Evolutionary conservation across 2,113 vertebrate genomes (phyloP).

Genomic region (Galbula dea): DNA sequence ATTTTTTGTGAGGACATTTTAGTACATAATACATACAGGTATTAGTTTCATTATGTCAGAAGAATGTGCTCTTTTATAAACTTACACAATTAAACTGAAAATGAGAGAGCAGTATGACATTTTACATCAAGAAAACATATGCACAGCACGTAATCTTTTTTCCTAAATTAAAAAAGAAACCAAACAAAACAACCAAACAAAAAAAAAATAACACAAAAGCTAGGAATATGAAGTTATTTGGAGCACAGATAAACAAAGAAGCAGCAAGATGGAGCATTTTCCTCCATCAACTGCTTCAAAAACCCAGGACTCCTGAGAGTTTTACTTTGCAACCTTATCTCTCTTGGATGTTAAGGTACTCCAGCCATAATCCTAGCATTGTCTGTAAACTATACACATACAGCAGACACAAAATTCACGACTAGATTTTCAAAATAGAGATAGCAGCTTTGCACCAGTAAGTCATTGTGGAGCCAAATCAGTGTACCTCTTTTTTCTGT

Average conservation of each 20-base stretch:
- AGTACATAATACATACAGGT: neutral
- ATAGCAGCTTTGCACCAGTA: neutral
- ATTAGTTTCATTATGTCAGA: neutral
- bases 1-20: too few species aligned
- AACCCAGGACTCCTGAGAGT: neutral
- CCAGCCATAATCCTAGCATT: neutral
- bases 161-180: neutral
- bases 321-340: neutral
- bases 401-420: neutral
- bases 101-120: neutral
- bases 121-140: neutral
- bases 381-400: neutral
- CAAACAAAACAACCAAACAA: neutral
- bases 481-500: neutral
- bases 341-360: neutral
- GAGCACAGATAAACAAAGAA: neutral
- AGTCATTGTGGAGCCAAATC: neutral
- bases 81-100: neutral
- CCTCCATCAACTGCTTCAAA: neutral
- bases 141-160: neutral
- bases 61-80: neutral
- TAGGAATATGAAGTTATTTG: neutral
- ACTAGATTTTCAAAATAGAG: neutral
- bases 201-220: neutral
- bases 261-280: neutral